Percentiles rank a stretch among this genome's conserved stretches.
Evolutionary conservation across 2,113 vertebrate genomes (phyloP).

Genomic region (Protobothrops flavoviridis): DNA sequence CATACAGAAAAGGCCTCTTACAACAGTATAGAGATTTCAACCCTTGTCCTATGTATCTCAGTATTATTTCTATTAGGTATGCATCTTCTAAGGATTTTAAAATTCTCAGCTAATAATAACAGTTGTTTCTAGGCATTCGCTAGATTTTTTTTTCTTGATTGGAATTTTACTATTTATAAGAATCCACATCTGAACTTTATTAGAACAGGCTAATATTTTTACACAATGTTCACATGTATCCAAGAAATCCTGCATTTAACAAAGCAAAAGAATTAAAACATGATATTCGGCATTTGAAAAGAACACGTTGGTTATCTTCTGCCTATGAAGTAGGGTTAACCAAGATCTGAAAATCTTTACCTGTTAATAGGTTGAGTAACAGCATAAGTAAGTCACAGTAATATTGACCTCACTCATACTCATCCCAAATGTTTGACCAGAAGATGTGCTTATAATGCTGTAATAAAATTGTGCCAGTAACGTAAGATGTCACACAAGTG

Average conservation of each 20-base stretch:
- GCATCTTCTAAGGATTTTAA: conserved; percentile 56
- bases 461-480: conserved; percentile 12
- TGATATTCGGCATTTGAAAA: conserved; percentile 8
- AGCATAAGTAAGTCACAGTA: conserved; percentile 17
- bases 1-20: conserved; percentile 65
- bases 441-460: conserved; percentile 5
- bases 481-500: neutral
- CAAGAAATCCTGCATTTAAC: conserved; percentile 27
- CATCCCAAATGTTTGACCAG: neutral
- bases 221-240: conserved; percentile 45
- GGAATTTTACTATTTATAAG: conserved; percentile 19
- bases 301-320: neutral
- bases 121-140: conserved; percentile 38
- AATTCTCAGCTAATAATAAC: conserved; percentile 39
- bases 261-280: conserved; percentile 36
- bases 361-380: conserved; percentile 28
- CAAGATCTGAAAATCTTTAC: conserved; percentile 21
- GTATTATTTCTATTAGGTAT: conserved; percentile 38
- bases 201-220: conserved; percentile 22
- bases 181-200: conserved; percentile 16
- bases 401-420: conserved; percentile 18
- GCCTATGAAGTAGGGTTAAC: conserved; percentile 25
- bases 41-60: conserved; percentile 44
- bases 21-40: conserved; percentile 48
- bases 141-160: conserved; percentile 27